Conservation (phyloP, 1,140 invertebrate species). For the Metopolophium dirhodum region DNA sequence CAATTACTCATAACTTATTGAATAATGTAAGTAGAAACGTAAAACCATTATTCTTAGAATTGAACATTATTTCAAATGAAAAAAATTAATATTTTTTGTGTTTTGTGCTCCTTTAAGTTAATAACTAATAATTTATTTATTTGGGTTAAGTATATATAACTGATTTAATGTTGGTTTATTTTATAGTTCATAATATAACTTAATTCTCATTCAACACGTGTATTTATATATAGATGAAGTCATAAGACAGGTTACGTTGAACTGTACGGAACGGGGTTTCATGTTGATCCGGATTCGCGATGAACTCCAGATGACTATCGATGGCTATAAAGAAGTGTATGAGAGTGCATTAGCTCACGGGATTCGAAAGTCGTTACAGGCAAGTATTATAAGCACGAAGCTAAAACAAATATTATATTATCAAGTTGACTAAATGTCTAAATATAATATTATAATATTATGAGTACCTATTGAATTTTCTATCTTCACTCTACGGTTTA, state of each 20-base stretch:
- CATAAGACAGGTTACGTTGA: conserved; percentile 66
- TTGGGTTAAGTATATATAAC: background rate
- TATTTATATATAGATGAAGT: conserved; percentile 44
- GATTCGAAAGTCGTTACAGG: conserved; percentile 89
- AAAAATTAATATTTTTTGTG: too few species aligned
- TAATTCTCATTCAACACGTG: background rate
- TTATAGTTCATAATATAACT: background rate
- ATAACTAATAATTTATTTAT: too few species aligned
- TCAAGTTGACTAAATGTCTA: too few species aligned
- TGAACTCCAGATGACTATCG: conserved; percentile 94
- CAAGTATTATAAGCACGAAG: background rate
- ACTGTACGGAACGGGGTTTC: conserved; percentile 93
- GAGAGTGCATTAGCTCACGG: conserved; percentile 97
- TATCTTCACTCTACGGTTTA: too few species aligned
- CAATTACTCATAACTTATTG: too few species aligned
- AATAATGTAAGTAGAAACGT: too few species aligned
- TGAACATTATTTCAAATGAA: too few species aligned
- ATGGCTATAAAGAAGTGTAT: conserved; percentile 92
- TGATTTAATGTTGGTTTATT: background rate
- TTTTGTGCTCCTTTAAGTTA: too few species aligned
- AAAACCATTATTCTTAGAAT: too few species aligned
- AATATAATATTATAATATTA: too few species aligned
- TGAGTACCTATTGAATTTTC: too few species aligned
- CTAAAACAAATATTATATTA: background rate
- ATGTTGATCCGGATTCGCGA: conserved; percentile 89